These are phyloP conservation scores for Lithobius niger DNA, from an alignment of 1,140 invertebrate species.

Conservation along the genomic window DNA sequence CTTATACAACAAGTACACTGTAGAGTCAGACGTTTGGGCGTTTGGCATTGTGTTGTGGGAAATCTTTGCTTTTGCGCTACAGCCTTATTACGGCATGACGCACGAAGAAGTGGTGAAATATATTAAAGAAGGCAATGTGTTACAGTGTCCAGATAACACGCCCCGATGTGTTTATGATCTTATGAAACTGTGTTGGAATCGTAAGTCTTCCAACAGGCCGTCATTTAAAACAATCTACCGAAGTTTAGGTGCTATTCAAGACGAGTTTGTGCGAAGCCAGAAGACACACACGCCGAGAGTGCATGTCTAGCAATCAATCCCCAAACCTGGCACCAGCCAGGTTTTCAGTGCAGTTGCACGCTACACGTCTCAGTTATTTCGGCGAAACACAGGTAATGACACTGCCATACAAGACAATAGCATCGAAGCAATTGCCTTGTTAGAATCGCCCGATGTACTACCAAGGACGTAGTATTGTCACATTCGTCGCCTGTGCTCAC, in stretches of 20 bases:
- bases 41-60: conserved; percentile 89
- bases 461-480: too few relatives aligned
- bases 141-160: conserved; percentile 76
- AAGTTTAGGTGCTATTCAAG: conserved; percentile 16
- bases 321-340: too few relatives aligned
- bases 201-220: conserved; percentile 65
- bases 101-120: conserved; percentile 89
- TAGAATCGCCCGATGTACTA: too few relatives aligned
- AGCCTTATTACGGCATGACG: conserved; percentile 88
- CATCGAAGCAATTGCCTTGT: too few relatives aligned
- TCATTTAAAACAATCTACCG: conserved; percentile 45
- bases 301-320: conserved; percentile 10
- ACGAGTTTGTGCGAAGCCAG: conserved; percentile 14
- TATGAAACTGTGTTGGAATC: conserved; percentile 86
- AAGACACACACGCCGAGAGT: conserved; percentile 5
- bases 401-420: too few relatives aligned
- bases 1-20: conserved; percentile 82
- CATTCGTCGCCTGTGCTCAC: too few relatives aligned
- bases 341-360: too few relatives aligned
- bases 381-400: too few relatives aligned
- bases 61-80: conserved; percentile 82
- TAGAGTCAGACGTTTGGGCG: conserved; percentile 87
- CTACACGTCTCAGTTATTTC: too few relatives aligned
- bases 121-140: conserved; percentile 77
- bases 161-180: conserved; percentile 79